Evolutionary conservation across 2,888 invertebrate species (phyloP).

Genomic region (Sarcophaga carnaria): DNA sequence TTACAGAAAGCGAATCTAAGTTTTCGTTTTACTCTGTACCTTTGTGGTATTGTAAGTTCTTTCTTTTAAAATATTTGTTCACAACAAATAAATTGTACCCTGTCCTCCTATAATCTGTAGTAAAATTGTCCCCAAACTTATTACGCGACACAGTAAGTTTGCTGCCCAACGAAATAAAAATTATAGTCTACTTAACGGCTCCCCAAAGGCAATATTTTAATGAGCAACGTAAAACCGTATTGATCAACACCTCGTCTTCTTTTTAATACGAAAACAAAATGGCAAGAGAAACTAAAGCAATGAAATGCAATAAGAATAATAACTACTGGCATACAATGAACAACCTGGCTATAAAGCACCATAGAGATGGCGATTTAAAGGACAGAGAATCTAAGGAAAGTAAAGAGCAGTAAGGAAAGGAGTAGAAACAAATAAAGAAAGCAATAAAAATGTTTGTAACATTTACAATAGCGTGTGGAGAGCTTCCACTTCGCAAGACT

Average conservation of each 20-base stretch:
- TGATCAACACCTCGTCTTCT: constrained; percentile 58
- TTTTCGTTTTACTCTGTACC: background rate
- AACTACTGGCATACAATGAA: background rate
- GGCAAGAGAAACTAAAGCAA: background rate
- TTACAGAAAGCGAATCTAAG: too few species aligned
- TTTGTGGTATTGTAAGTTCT: background rate
- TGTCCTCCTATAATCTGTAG: constrained; percentile 1
- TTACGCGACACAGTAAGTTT: constrained; percentile 10
- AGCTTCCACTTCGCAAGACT: too few species aligned
- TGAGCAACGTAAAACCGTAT: constrained; percentile 58
- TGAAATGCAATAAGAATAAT: constrained; percentile 30
- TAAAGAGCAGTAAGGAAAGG: too few species aligned
- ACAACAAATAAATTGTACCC: background rate
- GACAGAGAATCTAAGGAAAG: background rate
- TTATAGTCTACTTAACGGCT: constrained; percentile 59
- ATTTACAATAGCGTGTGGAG: background rate
- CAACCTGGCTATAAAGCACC: background rate
- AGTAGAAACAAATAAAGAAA: background rate
- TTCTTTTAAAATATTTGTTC: background rate
- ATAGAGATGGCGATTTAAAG: background rate
- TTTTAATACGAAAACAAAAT: background rate
- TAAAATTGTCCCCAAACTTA: constrained; percentile 45
- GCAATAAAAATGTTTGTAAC: constrained; percentile 33
- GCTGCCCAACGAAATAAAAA: constrained; percentile 38
- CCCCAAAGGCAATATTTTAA: constrained; percentile 63